Base-by-base conservation (phyloP, 2,113 vertebrate genomes). In the Eublepharis macularius region DNA sequence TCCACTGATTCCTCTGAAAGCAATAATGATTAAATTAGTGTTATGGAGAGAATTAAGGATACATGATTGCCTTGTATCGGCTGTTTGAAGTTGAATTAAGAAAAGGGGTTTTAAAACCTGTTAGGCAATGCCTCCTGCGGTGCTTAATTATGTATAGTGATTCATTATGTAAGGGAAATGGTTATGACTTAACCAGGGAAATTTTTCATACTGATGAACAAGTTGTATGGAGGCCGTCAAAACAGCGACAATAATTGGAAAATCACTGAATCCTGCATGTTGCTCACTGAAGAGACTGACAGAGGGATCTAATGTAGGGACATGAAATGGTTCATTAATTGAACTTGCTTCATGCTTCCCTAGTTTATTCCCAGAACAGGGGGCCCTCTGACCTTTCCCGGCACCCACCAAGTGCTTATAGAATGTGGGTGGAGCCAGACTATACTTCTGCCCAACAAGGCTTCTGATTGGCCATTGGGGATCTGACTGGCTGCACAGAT, bases 21-120 rank as follows among this genome's bases (percentile, higher is more conserved):
- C 69, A 80, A 49, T 47, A 43, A 90, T 84, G 77, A 88, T 11
- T 88, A 75, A 90, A 24, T 88, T 77, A 70, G 82, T 81, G 69
- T 66, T 91, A 39, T 86, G 6, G 29, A 85, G 69, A 57, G 69
- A 43, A 86, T 54, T 86, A 83, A 76, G 82, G 47, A 70, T 79
- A 80, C 7, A 87, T 80, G 84, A 82, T 77, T 89, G 80, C 47
- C 47, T 39, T 77, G 51, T 89, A 85, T 87, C 90, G 86, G 16
- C 0, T 87, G 9, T 90, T 81, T 49, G 34, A 89, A 90, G 63
- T 29, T 87, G 76, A 91, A 89, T 86, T 92, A 89, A 86, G 74
- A 51, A 92, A 83, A 74, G 81, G 0, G 1, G 32, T 81, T 77
- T 85, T 93, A 86, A 89, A 90, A 88, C 6, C 8, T 90, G 63